phyloP scores from a whole-genome alignment of 2,113 vertebrate genomes.

The Sclerurus mexicanus region DNA sequence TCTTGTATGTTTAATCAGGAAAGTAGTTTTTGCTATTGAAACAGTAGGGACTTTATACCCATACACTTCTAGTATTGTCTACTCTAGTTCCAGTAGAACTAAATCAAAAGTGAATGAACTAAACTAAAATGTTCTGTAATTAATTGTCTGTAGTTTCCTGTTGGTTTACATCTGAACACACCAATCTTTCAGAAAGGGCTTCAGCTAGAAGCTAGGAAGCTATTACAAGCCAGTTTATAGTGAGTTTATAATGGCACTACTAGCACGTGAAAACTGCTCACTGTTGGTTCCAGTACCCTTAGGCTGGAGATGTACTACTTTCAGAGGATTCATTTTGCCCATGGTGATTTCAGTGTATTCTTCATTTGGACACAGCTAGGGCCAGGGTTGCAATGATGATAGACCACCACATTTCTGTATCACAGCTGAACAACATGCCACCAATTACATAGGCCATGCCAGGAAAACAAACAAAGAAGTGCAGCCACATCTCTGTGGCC shows the following conservation, averaged over 20 bases:
- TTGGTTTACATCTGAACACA: neutral
- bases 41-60: neutral
- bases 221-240: neutral
- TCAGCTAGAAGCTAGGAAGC: neutral
- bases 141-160: neutral
- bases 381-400: neutral
- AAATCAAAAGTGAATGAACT: neutral
- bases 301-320: neutral
- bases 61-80: neutral
- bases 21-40: neutral
- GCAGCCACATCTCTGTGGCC: neutral
- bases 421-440: neutral
- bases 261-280: neutral
- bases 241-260: neutral
- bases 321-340: neutral
- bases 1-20: neutral
- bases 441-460: neutral
- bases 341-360: neutral
- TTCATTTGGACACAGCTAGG: neutral
- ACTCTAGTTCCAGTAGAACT: neutral
- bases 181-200: neutral
- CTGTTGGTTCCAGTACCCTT: neutral
- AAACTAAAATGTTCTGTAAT: neutral
- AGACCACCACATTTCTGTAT: neutral
- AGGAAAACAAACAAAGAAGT: slow-evolving; percentile 8